Base-by-base conservation (phyloP, 2,888 invertebrate genomes). In the Selenia dentaria region DNA sequence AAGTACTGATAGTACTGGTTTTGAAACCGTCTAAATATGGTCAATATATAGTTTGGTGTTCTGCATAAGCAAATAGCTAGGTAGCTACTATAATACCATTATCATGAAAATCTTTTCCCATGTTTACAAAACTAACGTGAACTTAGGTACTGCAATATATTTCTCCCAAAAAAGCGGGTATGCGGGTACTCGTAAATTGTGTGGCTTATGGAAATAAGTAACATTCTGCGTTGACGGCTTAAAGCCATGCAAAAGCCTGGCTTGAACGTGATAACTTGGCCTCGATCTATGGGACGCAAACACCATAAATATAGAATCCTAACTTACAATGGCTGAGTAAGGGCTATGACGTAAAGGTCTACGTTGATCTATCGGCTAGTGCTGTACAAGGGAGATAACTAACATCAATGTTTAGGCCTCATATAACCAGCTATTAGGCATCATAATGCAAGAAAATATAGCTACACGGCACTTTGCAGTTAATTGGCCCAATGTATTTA, bases 151-250 rank as follows among this genome's bases (percentile, higher is more conserved):
- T 43, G 32, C 14, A 8, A 8, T 0, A 25, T n/a, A 24, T 4
- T n/a, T 6, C 6, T 22, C 18, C 18, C 27, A 22, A 28, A 28
- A 39, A 29, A 16, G n/a, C 8, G 25, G n/a, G 11, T 11, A 12
- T 6, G 10, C 10, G 28, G 22, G 27, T 25, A 37, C 32, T 42
- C 47, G 36, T 47, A 41, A 41, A 47, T 47, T 41, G 40, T 29
- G 25, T 18, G 33, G 41, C 32, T 37, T 48, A 48, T 48, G 47
- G 41, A 48, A 48, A 48, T 41, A 37, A 38, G 41, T 28, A 37
- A 48, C 41, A 25, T 37, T 41, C 32, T 41, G 36, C 33, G 26
- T 32, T 34, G 14, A 35, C 9, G 20, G 31, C 40, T 46, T 18
- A 25, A 16, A 36, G 29, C 29, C 40, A 40, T 26, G 36, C 27